A percentile compares a stretch with the other conserved stretches of the same genome.
These are phyloP conservation scores for Maniola jurtina DNA, from an alignment of 1,140 invertebrate species.

Conservation along the genomic window DNA sequence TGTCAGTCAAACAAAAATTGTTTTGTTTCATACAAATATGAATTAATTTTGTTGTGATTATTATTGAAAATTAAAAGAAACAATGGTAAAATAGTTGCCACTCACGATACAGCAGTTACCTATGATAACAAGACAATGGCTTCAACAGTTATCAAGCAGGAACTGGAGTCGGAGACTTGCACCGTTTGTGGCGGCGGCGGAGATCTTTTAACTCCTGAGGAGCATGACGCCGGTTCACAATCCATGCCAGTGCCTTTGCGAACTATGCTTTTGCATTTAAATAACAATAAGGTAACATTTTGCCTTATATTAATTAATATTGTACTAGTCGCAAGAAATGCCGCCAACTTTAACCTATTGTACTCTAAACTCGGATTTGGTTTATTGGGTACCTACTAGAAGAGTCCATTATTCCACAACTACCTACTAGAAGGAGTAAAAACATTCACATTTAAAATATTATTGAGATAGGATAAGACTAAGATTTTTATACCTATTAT, in stretches of 20 bases:
- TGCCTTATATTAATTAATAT: not conserved
- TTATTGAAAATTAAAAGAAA: no score
- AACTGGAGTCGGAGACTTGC: slow-evolving; percentile 50
- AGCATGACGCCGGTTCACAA: slow-evolving; percentile 54
- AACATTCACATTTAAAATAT: not conserved
- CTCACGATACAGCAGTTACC: not conserved
- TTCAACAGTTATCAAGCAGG: slow-evolving; percentile 53
- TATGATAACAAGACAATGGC: slow-evolving; percentile 34
- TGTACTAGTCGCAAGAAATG: no score
- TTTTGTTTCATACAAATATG: no score
- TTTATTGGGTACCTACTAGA: no score
- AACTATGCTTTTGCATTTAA: slow-evolving; percentile 64
- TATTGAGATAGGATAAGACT: no score
- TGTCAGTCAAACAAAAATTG: not conserved
- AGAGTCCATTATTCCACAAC: no score
- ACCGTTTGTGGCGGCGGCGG: slow-evolving; percentile 50
- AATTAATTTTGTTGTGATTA: no score
- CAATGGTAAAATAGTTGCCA: not conserved
- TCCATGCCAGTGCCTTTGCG: slow-evolving; percentile 51
- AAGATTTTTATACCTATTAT: no score
- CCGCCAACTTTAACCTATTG: no score
- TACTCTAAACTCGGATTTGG: no score
- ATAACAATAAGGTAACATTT: slow-evolving; percentile 56
- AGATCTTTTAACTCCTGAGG: slow-evolving; percentile 56
- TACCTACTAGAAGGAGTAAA: no score